Conservation (phyloP, 2,888 invertebrate genomes). For the Mesorhabditis sp. region DNA sequence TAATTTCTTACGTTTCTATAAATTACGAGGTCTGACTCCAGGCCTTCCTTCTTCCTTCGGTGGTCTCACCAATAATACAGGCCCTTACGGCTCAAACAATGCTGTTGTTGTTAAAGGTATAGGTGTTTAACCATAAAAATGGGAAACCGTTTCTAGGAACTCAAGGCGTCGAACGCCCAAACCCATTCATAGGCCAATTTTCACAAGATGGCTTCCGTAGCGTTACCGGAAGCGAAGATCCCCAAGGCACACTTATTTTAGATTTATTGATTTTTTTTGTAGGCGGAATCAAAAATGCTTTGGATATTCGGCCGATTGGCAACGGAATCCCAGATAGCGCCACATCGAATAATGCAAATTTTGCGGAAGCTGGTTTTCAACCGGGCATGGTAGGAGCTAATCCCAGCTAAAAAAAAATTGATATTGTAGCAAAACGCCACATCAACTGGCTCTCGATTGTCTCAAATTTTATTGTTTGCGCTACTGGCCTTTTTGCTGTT, state of each 20-base stretch:
- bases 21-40: background rate
- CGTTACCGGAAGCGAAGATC: no score
- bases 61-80: background rate
- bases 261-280: background rate
- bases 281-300: slow-evolving; percentile 4
- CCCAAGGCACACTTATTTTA: background rate
- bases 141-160: no score
- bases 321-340: background rate
- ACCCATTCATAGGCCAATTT: background rate
- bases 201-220: no score
- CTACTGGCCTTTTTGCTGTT: slow-evolving; percentile 22
- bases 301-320: slow-evolving; percentile 1
- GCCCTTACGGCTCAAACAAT: no score
- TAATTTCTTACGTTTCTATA: background rate
- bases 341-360: background rate
- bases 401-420: background rate
- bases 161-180: background rate
- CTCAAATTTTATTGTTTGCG: slow-evolving; percentile 16
- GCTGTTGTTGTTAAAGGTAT: no score
- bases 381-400: background rate
- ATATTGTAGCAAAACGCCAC: background rate
- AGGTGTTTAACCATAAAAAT: no score
- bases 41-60: background rate
- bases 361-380: background rate
- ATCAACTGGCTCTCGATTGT: slow-evolving; percentile 23